Evolutionary conservation across 2,888 invertebrate genomes (phyloP).

Genomic region (Willowsia nigromaculata): DNA sequence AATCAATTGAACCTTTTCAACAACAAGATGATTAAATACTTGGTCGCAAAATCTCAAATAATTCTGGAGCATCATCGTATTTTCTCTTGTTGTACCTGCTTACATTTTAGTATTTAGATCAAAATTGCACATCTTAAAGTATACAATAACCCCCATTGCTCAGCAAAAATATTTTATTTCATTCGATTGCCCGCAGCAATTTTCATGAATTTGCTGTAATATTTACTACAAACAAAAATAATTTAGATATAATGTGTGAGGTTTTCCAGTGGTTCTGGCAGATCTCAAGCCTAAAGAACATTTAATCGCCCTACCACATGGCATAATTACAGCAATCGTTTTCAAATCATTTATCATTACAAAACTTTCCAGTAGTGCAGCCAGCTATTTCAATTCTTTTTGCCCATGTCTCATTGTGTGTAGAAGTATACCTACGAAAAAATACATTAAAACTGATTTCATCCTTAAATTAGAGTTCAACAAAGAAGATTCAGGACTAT

Average conservation of each 20-base stretch:
- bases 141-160: neutral
- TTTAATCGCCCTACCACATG: neutral
- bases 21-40: neutral
- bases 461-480: conserved; percentile 46
- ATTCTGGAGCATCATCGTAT: too few relatives aligned
- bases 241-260: conserved; percentile 40
- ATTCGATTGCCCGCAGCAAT: conserved; percentile 21
- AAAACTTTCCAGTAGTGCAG: conserved; percentile 45
- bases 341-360: conserved; percentile 63
- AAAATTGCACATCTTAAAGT: too few relatives aligned
- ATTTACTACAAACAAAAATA: neutral
- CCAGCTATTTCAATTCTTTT: conserved; percentile 24
- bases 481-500: too few relatives aligned
- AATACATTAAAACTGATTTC: conserved; percentile 20
- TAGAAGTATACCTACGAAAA: neutral
- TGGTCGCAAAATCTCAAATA: neutral
- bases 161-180: conserved; percentile 17
- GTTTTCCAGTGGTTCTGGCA: conserved; percentile 57
- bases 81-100: too few relatives aligned
- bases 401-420: neutral
- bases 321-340: conserved; percentile 31
- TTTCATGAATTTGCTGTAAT: neutral
- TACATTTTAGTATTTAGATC: too few relatives aligned
- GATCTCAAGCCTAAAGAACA: neutral
- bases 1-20: conserved; percentile 16